These are phyloP conservation scores for Masticophis lateralis DNA, from an alignment of 2,797 vertebrate species.

Conservation along the genomic window DNA sequence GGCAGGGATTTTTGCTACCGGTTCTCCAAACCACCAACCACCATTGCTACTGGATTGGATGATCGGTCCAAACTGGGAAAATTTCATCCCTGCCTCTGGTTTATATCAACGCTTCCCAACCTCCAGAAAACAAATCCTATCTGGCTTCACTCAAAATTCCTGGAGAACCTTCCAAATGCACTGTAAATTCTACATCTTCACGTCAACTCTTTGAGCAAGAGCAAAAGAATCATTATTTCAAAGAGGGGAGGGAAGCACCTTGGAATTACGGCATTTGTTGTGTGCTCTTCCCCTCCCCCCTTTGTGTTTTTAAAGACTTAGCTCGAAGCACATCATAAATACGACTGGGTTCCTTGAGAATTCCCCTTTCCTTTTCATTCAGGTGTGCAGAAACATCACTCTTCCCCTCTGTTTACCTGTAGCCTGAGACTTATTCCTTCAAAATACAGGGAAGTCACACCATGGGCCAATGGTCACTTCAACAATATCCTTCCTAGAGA, in stretches of 20 bases:
- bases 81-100: no score
- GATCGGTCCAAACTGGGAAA: no score
- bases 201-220: background rate
- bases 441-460: slow-evolving; percentile 26
- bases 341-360: background rate
- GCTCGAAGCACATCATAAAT: background rate
- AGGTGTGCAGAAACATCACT: slow-evolving; percentile 6
- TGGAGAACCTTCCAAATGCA: background rate
- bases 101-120: background rate
- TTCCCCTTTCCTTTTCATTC: background rate
- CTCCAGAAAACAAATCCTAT: background rate
- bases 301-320: background rate
- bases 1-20: no score
- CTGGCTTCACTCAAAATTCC: background rate
- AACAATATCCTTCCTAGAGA: slow-evolving; percentile 13
- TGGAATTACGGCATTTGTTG: background rate
- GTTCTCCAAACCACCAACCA: no score
- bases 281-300: background rate
- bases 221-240: background rate
- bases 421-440: background rate
- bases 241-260: no score
- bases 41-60: no score
- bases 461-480: background rate
- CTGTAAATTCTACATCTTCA: background rate
- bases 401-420: background rate